phyloP scores from a whole-genome alignment of 2,113 vertebrate genomes.

The Poeciliopsis retropinna region DNA sequence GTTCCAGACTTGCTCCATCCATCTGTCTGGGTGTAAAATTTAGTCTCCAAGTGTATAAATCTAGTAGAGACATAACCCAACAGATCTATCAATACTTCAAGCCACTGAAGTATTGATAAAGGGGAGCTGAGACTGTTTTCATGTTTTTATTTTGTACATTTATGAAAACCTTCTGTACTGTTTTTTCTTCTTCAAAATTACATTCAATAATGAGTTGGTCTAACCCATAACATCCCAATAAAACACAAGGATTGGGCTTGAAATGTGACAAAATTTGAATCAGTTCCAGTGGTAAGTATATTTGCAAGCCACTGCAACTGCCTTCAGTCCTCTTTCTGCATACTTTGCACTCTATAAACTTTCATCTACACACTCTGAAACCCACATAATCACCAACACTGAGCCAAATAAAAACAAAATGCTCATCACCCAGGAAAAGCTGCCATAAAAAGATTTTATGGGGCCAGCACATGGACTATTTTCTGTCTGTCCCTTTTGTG shows the following conservation, averaged over 20 bases:
- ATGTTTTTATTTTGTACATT: neutral
- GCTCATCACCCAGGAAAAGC: slow-evolving; percentile 47
- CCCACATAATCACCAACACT: slow-evolving; percentile 36
- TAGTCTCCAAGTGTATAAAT: neutral
- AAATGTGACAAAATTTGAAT: neutral
- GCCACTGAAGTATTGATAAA: neutral
- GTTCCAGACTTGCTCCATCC: neutral
- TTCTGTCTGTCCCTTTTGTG: slow-evolving; percentile 50
- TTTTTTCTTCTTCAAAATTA: neutral
- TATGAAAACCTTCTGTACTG: neutral
- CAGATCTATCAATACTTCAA: no score
- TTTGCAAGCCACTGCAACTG: neutral
- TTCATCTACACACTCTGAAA: slow-evolving; percentile 16
- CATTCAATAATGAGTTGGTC: neutral
- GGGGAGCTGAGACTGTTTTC: neutral
- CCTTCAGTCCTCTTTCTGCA: slow-evolving; percentile 10
- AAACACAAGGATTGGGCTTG: neutral
- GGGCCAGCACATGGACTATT: slow-evolving; percentile 65
- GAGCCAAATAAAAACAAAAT: slow-evolving; percentile 61
- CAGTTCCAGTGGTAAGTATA: neutral
- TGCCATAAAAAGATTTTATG: slow-evolving; percentile 66
- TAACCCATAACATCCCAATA: neutral
- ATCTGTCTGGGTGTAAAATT: neutral
- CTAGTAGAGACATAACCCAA: neutral
- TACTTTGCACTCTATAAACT: slow-evolving; percentile 23